Evolutionary conservation across 2,113 vertebrate genomes (phyloP), one percentile per base, ranked within the genome.

Genomic region (Rhizomys pruinosus): DNA sequence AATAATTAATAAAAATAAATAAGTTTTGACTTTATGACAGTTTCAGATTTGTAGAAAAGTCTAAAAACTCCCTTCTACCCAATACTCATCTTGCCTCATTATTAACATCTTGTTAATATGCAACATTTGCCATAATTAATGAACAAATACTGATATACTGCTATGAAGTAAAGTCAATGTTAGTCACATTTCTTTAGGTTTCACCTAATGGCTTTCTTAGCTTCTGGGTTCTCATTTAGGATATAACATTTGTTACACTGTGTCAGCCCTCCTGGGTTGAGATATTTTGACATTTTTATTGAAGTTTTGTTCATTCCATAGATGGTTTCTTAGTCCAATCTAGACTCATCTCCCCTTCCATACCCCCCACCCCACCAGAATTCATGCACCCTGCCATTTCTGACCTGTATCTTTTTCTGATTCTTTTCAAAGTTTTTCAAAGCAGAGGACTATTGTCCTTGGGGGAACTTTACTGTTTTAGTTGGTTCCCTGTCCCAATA

Each of bases 41-140:
- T 55, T 93, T 77, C 17, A 85, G 15, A 76, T 72, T 82, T 79
- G 42, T 37, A 79, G n/a, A 87, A 79, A 87, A 82, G 5, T 84
- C 69, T 59, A 4, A 57, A n/a, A 78, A 72, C 74, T 90, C 5
- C 39, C 19, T 27, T 44, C 17, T 15, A 63, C 9, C 25, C 13
- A 59, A 44, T 25, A 90, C 29, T 16, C 7, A 73, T 42, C 20
- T 81, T 47, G 16, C 13, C 2, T 84, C 32, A 39, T 81, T 42
- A 77, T 63, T 73, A 63, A 55, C n/a, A 89, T 47, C 29, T 71
- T 0, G 74, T 55, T 63, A 69, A 52, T 39, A n/a, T 20, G 22
- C 19, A 25, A 13, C 0, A 20, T 37, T 47, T 76, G 19, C 76
- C 23, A 57, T 6, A 52, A 63, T 52, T n/a, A 80, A 52, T 86